Evolutionary conservation across 2,888 invertebrate species (phyloP).

Genomic region (Camponotus fellah): DNA sequence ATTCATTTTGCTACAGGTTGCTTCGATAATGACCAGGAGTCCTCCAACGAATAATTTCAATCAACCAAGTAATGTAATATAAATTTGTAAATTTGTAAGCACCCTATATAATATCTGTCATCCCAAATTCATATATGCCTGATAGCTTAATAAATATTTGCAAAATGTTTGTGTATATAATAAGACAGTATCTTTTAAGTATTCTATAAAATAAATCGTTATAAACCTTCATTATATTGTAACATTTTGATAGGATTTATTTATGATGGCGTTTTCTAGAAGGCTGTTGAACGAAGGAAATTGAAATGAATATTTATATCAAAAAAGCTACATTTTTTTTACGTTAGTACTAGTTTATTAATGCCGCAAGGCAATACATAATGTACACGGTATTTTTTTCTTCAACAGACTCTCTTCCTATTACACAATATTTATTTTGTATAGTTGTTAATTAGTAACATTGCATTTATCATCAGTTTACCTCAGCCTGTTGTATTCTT

Average conservation of each 20-base stretch:
- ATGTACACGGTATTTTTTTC: conserved; percentile 85
- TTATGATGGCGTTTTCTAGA: not conserved
- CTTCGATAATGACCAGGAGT: conserved; percentile 83
- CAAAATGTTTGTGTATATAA: conserved; percentile 70
- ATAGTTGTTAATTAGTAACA: conserved; percentile 84
- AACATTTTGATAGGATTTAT: not conserved
- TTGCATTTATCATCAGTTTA: conserved; percentile 81
- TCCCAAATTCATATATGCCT: conserved; percentile 38
- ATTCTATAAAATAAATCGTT: conserved; percentile 57
- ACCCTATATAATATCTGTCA: conserved; percentile 35
- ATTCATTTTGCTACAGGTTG: conserved; percentile 75
- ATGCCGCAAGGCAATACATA: conserved; percentile 85
- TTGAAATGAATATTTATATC: not conserved
- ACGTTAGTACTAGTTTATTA: conserved; percentile 85
- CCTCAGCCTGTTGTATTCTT: conserved; percentile 85
- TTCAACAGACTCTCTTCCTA: conserved; percentile 84
- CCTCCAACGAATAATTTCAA: conserved; percentile 80
- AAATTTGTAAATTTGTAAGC: conserved; percentile 57
- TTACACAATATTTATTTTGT: conserved; percentile 84
- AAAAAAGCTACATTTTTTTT: conserved; percentile 7
- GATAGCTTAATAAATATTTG: conserved; percentile 29
- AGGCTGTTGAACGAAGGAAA: not conserved
- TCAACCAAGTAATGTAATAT: conserved; percentile 82
- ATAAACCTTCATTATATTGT: not conserved
- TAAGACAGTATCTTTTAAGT: conserved; percentile 56